Conservation (phyloP, 1,140 invertebrate genomes). For the Augochlora pura region DNA sequence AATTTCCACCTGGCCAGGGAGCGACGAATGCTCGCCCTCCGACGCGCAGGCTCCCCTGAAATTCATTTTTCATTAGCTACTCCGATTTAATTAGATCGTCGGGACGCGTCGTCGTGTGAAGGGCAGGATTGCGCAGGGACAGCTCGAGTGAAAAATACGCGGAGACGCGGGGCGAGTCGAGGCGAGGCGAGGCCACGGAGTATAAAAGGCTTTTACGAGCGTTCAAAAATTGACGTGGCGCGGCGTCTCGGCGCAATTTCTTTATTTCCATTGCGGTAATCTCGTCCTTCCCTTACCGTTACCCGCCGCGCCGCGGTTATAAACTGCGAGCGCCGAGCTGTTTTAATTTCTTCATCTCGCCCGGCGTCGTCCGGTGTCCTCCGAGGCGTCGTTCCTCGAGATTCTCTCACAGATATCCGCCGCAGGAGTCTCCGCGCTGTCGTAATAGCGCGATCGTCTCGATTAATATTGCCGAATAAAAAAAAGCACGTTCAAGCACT, state of each 20-base stretch:
- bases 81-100: neutral
- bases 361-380: neutral
- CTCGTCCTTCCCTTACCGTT: slow-evolving; percentile 48
- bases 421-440: too few relatives aligned
- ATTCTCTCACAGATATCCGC: neutral
- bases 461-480: too few relatives aligned
- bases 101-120: neutral
- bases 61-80: too few relatives aligned
- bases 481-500: too few relatives aligned
- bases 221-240: slow-evolving; percentile 42
- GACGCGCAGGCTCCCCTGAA: too few relatives aligned
- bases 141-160: neutral
- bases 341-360: slow-evolving; percentile 50
- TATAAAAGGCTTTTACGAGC: slow-evolving; percentile 47
- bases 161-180: neutral
- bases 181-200: neutral
- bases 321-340: slow-evolving; percentile 29
- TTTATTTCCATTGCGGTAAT: slow-evolving; percentile 52
- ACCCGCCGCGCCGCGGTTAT: slow-evolving; percentile 2
- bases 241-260: slow-evolving; percentile 38
- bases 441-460: too few relatives aligned
- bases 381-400: neutral
- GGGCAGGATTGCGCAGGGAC: neutral
- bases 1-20: too few relatives aligned
- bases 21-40: too few relatives aligned